Conservation (phyloP, 2,113 vertebrate genomes). For the Petaurus breviceps region DNA sequence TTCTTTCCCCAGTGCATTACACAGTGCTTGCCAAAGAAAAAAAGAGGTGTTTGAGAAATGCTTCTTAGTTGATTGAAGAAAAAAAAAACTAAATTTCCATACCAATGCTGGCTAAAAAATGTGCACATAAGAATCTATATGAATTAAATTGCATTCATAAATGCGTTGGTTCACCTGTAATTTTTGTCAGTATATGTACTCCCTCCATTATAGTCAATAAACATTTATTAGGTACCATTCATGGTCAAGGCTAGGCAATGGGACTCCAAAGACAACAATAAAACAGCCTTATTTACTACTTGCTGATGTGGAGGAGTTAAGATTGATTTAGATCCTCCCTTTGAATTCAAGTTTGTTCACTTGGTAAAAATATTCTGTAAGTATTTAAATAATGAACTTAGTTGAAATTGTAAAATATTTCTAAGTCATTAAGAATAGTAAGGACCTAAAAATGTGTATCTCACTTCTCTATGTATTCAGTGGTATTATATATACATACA, state of each 20-base stretch:
- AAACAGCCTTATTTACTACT: neutral
- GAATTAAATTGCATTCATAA: neutral
- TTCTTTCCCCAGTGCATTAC: neutral
- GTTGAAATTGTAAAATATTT: neutral
- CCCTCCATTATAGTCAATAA: neutral
- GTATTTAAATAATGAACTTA: neutral
- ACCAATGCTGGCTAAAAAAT: neutral
- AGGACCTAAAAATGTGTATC: neutral
- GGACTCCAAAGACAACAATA: neutral
- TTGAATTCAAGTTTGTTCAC: neutral
- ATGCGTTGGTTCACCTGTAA: neutral
- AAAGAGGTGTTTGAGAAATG: neutral
- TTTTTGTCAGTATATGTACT: neutral
- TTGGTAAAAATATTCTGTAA: neutral
- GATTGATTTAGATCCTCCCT: neutral
- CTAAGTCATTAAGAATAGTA: neutral
- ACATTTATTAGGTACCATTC: neutral
- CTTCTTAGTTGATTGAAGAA: neutral
- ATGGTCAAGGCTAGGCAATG: neutral
- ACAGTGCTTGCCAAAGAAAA: neutral
- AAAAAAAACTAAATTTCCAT: neutral
- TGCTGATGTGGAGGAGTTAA: neutral
- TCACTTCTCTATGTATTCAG: neutral
- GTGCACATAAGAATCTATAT: neutral
- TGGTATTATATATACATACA: too few species aligned